These are phyloP conservation scores for Syndactyla subalaris DNA, from an alignment of 2,797 vertebrate species.

Conservation along the genomic window DNA sequence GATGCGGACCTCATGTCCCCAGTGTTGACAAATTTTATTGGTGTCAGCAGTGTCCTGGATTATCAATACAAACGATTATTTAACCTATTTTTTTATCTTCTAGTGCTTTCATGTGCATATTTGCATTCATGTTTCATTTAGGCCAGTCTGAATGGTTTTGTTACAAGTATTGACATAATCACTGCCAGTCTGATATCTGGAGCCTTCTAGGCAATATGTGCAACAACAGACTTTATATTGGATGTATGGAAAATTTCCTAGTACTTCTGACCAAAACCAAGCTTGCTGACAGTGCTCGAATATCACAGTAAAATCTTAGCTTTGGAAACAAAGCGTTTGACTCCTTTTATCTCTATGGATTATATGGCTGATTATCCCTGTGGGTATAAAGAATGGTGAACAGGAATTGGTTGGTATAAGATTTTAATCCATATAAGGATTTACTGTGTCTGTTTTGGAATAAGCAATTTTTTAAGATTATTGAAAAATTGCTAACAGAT, in stretches of 20 bases:
- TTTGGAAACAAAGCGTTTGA: neutral
- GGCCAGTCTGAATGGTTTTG: neutral
- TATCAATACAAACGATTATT: neutral
- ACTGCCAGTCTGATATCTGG: neutral
- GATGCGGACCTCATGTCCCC: rapidly evolving
- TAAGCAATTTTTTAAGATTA: neutral
- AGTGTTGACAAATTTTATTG: neutral
- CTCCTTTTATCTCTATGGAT: neutral
- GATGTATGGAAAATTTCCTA: neutral
- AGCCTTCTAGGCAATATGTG: neutral
- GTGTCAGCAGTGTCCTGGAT: neutral
- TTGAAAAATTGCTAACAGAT: neutral
- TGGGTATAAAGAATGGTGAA: neutral
- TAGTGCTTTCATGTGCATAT: neutral
- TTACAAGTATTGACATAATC: neutral
- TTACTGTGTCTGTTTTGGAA: neutral
- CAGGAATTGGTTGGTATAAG: neutral
- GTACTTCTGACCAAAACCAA: neutral
- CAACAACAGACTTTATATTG: neutral
- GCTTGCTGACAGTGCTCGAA: neutral
- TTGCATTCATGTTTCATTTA: neutral
- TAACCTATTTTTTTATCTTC: neutral
- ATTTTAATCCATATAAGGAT: neutral
- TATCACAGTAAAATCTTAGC: neutral
- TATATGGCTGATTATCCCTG: neutral